Evolutionary conservation across 2,888 invertebrate genomes (phyloP), one percentile per base, ranked within the genome.

Genomic region (Cephus nigrinus): DNA sequence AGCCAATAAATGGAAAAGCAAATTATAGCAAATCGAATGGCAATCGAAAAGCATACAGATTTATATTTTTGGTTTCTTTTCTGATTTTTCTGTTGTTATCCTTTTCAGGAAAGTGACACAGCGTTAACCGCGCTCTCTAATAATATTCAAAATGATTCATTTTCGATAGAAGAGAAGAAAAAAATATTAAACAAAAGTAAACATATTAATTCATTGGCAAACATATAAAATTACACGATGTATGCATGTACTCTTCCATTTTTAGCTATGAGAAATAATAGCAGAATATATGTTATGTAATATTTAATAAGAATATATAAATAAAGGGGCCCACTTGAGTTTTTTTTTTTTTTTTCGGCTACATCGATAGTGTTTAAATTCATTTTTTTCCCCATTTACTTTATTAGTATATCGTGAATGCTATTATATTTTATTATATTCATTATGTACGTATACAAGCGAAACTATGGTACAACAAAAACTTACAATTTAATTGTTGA

Each of bases 241-340:
- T 83, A 84, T 84, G 83, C 82, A 82, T 81, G 79, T 81, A 81
- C 55, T 80, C 75, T 76, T 72, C 76, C 77, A 79, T 82, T 77
- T 87, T 88, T 85, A 86, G 84, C 87, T 89, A 89, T 86, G 86
- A 88, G 85, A 89, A 89, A 90, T 88, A 88, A 90, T 88, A 89
- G 87, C 87, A 85, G 88, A 90, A 88, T 90, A 89, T 87, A 89
- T 82, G 82, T 90, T 89, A 89, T 87, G 87, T 88, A 86, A 87
- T 89, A 89, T 88, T 88, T 90, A 88, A 87, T 89, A 88, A 88
- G 87, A 89, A 89, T 89, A 90, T 90, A 90, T 87, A 88, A 55
- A 88, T 87, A 84, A 84, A 83, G 90, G 89, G 89, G 89, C 89
- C 90, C 90, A 89, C 88, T 81, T 84, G 82, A 77, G 36, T 74